Conservation (phyloP, 1,140 invertebrate genomes). For the Cotesia glomerata region DNA sequence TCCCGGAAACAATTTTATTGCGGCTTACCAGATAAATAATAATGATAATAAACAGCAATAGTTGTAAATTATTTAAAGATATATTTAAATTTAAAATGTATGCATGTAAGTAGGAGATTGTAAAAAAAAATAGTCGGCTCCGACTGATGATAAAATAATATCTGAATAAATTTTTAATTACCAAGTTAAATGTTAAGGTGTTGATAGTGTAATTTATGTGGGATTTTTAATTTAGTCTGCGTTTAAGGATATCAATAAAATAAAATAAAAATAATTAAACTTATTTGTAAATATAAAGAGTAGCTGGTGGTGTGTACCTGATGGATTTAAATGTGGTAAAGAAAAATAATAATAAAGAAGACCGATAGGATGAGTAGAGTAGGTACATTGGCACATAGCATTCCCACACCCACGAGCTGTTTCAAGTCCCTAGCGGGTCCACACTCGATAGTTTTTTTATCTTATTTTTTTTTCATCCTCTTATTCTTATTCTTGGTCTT, state of each 20-base stretch:
- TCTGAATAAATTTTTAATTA: not conserved
- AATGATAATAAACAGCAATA: not conserved
- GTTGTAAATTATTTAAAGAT: no score
- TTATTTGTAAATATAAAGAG: no score
- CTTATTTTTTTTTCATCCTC: not conserved
- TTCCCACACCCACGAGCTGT: slow-evolving; percentile 25
- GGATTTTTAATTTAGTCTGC: not conserved
- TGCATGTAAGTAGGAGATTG: not conserved
- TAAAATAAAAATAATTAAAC: no score
- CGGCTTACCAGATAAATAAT: no score
- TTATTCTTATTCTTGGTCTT: not conserved
- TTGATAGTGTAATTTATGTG: no score
- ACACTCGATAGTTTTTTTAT: slow-evolving; percentile 1
- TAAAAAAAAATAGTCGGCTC: no score
- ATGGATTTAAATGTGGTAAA: not conserved
- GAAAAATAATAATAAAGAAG: slow-evolving; percentile 12
- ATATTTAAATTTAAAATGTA: no score
- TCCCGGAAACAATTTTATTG: no score
- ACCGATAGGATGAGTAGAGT: not conserved
- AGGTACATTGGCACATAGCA: slow-evolving; percentile 13
- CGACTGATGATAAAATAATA: not conserved
- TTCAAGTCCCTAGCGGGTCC: slow-evolving; percentile 14
- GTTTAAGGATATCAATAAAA: no score
- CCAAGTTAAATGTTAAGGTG: no score
- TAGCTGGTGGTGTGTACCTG: not conserved